Evolutionary conservation across 1,140 invertebrate genomes (phyloP).

Genomic region (Cotesia chilonis): DNA sequence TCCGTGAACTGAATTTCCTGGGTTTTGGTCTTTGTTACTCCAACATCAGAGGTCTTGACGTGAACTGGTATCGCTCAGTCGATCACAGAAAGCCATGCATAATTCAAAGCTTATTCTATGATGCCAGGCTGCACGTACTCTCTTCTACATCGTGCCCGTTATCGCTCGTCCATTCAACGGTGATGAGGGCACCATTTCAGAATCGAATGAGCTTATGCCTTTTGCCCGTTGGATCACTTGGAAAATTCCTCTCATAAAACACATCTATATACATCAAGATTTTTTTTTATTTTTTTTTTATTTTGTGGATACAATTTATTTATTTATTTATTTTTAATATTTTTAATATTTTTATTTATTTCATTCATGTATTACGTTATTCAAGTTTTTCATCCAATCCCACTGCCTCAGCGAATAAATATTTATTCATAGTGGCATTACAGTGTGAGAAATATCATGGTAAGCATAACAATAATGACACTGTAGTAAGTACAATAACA

Average conservation of each 20-base stretch:
- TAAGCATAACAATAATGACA: background rate
- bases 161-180: conserved; percentile 22
- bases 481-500: background rate
- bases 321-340: too few relatives aligned
- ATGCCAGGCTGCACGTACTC: conserved; percentile 12
- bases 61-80: conserved; percentile 19
- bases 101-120: conserved; percentile 36
- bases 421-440: too few relatives aligned
- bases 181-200: conserved; percentile 13
- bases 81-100: conserved; percentile 37
- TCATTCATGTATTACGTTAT: background rate
- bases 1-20: conserved; percentile 26
- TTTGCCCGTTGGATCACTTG: conserved; percentile 22
- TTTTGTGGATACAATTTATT: background rate
- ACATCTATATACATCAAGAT: conserved; percentile 1
- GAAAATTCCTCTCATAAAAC: conserved; percentile 2
- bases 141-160: conserved; percentile 9
- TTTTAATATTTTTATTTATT: background rate
- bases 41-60: conserved; percentile 1
- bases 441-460: background rate
- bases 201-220: conserved; percentile 7
- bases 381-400: too few relatives aligned
- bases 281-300: background rate
- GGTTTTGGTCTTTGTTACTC: conserved; percentile 1
- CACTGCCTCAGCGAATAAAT: too few relatives aligned